These are phyloP conservation scores for Dascyllus trimaculatus DNA, from an alignment of 2,113 vertebrate species.

Conservation along the genomic window DNA sequence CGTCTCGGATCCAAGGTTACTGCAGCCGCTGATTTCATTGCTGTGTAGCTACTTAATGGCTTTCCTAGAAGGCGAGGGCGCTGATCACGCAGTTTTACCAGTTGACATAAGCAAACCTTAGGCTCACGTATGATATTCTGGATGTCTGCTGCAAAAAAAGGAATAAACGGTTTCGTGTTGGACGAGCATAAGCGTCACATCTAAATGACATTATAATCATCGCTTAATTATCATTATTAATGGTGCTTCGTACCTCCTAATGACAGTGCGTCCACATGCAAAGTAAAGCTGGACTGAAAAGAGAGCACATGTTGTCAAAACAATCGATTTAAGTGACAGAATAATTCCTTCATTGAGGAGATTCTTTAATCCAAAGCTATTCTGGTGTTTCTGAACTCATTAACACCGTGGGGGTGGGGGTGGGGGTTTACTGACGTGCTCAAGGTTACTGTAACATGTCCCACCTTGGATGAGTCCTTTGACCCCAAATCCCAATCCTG, in stretches of 20 bases:
- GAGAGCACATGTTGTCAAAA: constrained; percentile 68
- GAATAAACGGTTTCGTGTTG: constrained; percentile 52
- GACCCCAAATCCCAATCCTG: constrained; percentile 74
- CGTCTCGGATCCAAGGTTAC: constrained; percentile 81
- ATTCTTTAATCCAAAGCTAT: constrained; percentile 77
- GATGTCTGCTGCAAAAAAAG: constrained; percentile 56
- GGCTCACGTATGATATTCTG: constrained; percentile 59
- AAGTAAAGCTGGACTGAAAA: constrained; percentile 64
- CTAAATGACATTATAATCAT: constrained; percentile 61
- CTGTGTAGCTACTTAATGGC: constrained; percentile 77
- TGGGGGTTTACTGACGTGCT: constrained; percentile 58
- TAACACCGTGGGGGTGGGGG: constrained; percentile 64
- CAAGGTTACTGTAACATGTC: constrained; percentile 75
- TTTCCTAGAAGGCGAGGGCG: constrained; percentile 60
- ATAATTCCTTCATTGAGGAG: constrained; percentile 67
- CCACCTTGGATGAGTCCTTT: constrained; percentile 76
- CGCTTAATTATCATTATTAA: constrained; percentile 68
- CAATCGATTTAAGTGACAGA: constrained; percentile 63
- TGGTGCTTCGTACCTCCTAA: constrained; percentile 74
- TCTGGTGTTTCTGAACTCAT: constrained; percentile 75
- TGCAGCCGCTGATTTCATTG: constrained; percentile 72
- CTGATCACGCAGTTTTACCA: constrained; percentile 67
- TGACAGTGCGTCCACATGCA: constrained; percentile 71
- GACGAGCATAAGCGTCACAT: constrained; percentile 50
- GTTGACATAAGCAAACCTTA: constrained; percentile 57